These are phyloP conservation scores for Sipunculus nudus DNA, from an alignment of 2,888 invertebrate species.

Conservation along the genomic window DNA sequence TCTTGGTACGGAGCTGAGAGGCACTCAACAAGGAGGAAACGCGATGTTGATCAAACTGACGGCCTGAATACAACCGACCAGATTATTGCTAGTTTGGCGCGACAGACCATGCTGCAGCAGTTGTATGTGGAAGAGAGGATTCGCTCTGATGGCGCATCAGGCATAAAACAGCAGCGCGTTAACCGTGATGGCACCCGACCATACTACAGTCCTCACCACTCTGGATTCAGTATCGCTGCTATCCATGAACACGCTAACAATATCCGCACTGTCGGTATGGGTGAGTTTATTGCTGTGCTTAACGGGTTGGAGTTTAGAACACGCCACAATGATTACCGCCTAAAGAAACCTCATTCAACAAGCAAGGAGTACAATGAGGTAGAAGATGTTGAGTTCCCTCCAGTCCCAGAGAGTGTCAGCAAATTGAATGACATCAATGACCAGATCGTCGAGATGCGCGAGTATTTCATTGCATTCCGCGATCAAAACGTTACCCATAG, in stretches of 20 bases:
- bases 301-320: constrained; percentile 56
- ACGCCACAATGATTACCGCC: constrained; percentile 30
- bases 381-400: constrained; percentile 52
- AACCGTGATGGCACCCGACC: constrained; percentile 33
- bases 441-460: constrained; percentile 50
- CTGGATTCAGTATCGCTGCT: constrained; percentile 33
- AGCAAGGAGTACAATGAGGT: constrained; percentile 36
- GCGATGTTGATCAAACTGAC: too few species aligned
- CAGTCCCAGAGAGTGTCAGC: constrained; percentile 40
- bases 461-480: constrained; percentile 55
- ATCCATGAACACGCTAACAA: constrained; percentile 55
- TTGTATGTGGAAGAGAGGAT: constrained; percentile 20
- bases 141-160: constrained; percentile 27
- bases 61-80: too few species aligned
- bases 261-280: constrained; percentile 42
- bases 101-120: constrained; percentile 20
- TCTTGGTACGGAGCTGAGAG: too few species aligned
- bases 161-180: constrained; percentile 19
- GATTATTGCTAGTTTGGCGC: too few species aligned
- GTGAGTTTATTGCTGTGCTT: constrained; percentile 43
- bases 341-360: constrained; percentile 29
- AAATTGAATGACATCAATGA: background rate
- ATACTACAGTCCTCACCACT: constrained; percentile 37
- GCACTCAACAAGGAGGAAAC: too few species aligned
- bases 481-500: constrained; percentile 42